Evolutionary conservation across 2,113 vertebrate genomes (phyloP), one percentile per base, ranked within the genome.

Genomic region (Tupaia tana): DNA sequence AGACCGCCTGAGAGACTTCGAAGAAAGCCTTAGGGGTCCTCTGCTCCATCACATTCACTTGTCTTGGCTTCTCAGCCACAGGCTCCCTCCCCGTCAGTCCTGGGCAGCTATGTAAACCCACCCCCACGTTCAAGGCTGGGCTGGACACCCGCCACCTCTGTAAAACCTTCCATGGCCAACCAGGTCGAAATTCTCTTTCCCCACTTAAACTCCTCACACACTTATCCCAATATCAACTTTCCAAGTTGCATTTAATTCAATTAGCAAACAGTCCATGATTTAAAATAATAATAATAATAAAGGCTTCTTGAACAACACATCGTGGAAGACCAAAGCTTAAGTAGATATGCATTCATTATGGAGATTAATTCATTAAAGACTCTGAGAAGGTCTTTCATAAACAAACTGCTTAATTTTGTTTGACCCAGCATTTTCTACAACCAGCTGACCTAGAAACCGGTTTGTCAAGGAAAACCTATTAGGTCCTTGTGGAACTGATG

Each of bases 361-460:
- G 52, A 87, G 61, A 90, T 79, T 58, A 67, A 64, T 54, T 56
- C 43, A 63, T 56, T 71, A 63, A 86, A 63, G 29, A 66, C n/a
- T 75, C 43, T 58, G 24, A 90, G 64, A 94, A 69, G 64, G 6
- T 31, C 25, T 66, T 56, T 64, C 61, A 75, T 67, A 94, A 95
- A 82, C 66, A 94, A 93, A 71, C 7, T 34, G 59, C 66, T 96
- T 70, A 25, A 87, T 81, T 96, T 82, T 91, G 29, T 64, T 80
- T 89, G 77, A 85, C 31, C 31, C 54, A 56, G 29, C 27, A 79
- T 89, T 94, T 96, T 90, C 90, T 81, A 90, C 94, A 78, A 52
- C 58, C 91, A 58, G 29, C 25, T 71, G 71, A 94, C 73, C 77
- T 85, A 89, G n/a, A 75, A 89, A 70, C 18, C 9, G 52, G 71